These are phyloP conservation scores for Drosophila multiciliata DNA, from an alignment of 2,888 invertebrate species.

Conservation along the genomic window DNA sequence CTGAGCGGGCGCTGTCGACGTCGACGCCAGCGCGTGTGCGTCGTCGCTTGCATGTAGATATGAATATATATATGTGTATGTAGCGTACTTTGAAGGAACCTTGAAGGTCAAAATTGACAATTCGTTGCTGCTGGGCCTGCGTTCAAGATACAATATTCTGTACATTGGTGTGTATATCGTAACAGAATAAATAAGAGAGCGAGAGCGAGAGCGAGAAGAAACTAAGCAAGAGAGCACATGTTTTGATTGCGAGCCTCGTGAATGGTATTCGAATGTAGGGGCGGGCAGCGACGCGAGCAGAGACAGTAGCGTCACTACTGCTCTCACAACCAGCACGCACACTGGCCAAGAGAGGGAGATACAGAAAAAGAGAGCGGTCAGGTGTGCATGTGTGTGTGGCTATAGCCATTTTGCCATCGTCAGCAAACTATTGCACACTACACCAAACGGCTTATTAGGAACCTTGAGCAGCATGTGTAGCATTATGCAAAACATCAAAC, in stretches of 20 bases:
- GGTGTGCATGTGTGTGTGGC: constrained; percentile 37
- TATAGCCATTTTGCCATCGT: constrained; percentile 62
- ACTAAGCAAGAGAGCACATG: constrained; percentile 31
- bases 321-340: constrained; percentile 17
- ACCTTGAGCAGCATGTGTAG: neutral
- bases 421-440: constrained; percentile 56
- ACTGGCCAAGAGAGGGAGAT: neutral
- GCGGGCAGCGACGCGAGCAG: constrained; percentile 24
- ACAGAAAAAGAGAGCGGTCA: constrained; percentile 24
- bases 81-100: constrained; percentile 84
- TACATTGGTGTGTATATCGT: constrained; percentile 26
- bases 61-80: constrained; percentile 15
- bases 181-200: constrained; percentile 2
- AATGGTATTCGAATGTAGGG: constrained; percentile 37
- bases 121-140: constrained; percentile 60
- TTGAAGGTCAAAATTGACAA: constrained; percentile 85
- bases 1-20: constrained; percentile 33
- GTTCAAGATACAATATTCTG: constrained; percentile 55
- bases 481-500: constrained; percentile 8
- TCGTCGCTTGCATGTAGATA: constrained; percentile 23
- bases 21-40: constrained; percentile 38
- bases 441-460: constrained; percentile 16
- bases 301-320: constrained; percentile 15
- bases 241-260: constrained; percentile 28
- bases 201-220: constrained; percentile 4